Conservation (phyloP, 2,113 vertebrate species). For the Coregonus clupeaformis region DNA sequence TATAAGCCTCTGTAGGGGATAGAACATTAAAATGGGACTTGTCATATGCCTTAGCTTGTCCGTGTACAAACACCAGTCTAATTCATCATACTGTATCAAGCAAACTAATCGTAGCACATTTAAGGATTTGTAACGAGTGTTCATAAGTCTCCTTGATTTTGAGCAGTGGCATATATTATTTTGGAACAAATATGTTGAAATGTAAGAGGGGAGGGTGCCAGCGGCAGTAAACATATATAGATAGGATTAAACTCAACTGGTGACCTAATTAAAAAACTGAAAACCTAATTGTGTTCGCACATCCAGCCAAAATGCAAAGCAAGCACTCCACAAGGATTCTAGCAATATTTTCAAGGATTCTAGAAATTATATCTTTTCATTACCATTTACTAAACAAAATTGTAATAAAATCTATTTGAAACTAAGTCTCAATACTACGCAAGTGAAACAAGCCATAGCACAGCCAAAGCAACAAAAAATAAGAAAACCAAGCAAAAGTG, state of each 20-base stretch:
- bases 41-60: background rate
- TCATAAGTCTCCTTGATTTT: slow-evolving; percentile 4
- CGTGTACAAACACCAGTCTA: background rate
- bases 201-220: slow-evolving; percentile 23
- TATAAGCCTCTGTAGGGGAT: no score
- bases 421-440: background rate
- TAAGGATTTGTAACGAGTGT: slow-evolving; percentile 3
- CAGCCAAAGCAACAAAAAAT: background rate
- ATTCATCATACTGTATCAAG: slow-evolving; percentile 19
- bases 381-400: background rate
- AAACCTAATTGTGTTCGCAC: slow-evolving; percentile 40
- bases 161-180: slow-evolving; percentile 30
- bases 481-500: background rate
- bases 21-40: no score
- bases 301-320: slow-evolving; percentile 43
- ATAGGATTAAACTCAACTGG: slow-evolving; percentile 45
- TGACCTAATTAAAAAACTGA: slow-evolving; percentile 49
- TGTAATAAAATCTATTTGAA: background rate
- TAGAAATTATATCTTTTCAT: background rate
- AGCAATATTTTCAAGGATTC: background rate
- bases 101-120: slow-evolving; percentile 18
- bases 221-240: slow-evolving; percentile 49
- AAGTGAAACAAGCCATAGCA: background rate
- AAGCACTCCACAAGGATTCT: slow-evolving; percentile 14
- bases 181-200: slow-evolving; percentile 42